A percentile compares a stretch with the other conserved stretches of the same genome.
phyloP scores from a whole-genome alignment of 2,888 invertebrate species.

The Drosophila leonis region DNA sequence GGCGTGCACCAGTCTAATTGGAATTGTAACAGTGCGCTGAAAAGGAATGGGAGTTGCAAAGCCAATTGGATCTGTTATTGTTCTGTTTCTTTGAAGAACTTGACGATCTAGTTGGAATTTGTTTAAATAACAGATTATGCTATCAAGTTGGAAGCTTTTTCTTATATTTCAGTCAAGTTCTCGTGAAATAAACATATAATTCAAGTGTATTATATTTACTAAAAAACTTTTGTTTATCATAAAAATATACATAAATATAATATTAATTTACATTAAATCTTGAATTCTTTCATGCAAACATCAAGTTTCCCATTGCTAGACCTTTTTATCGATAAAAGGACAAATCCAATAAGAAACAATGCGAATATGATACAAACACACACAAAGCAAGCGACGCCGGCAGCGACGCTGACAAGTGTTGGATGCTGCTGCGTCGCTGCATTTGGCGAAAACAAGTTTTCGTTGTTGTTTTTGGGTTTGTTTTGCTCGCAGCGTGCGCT shows the following conservation, averaged over 20 bases:
- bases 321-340: constrained; percentile 2
- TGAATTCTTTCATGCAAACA: neutral
- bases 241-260: no score
- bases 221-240: no score
- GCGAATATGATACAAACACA: constrained; percentile 30
- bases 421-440: constrained; percentile 23
- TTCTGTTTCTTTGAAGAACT: neutral
- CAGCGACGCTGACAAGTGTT: constrained; percentile 24
- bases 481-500: constrained; percentile 37
- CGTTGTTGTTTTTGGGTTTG: constrained; percentile 16
- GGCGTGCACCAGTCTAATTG: constrained; percentile 24
- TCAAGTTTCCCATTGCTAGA: neutral
- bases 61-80: neutral
- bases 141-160: neutral
- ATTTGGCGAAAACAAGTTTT: constrained; percentile 38
- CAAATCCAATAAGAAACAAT: constrained; percentile 24
- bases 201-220: no score
- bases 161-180: neutral
- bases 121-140: no score
- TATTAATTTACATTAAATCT: no score
- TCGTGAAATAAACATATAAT: no score
- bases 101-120: neutral
- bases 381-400: constrained; percentile 7
- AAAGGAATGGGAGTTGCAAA: neutral
- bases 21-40: neutral